Percentiles rank a stretch among this genome's conserved stretches.
Evolutionary conservation across 2,113 vertebrate species (phyloP).

Genomic region (Phycodurus eques): DNA sequence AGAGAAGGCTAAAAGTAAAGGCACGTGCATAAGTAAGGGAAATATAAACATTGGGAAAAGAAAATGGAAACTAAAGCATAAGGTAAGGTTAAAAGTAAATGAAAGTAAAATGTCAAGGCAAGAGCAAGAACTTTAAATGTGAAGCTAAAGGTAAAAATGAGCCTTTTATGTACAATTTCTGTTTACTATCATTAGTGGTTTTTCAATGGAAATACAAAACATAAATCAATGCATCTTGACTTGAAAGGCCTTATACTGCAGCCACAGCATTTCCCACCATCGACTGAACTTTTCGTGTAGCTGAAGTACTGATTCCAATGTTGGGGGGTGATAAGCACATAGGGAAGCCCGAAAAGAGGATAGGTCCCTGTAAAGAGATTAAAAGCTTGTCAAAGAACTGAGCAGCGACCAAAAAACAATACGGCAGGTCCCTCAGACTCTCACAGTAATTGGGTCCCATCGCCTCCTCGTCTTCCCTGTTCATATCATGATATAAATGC

Average conservation of each 20-base stretch:
- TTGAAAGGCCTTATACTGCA: slow-evolving; percentile 31
- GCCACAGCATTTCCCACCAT: slow-evolving; percentile 34
- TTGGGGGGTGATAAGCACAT: slow-evolving; percentile 41
- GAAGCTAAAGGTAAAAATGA: background rate
- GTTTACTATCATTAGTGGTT: background rate
- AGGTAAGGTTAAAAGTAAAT: background rate
- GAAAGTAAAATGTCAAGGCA: background rate
- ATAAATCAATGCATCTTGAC: slow-evolving; percentile 18
- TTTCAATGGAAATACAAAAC: background rate
- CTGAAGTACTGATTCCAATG: slow-evolving; percentile 25
- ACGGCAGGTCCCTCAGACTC: background rate
- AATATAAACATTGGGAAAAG: background rate
- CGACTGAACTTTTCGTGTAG: slow-evolving; percentile 23
- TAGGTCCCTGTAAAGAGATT: slow-evolving; percentile 25
- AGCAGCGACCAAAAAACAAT: background rate
- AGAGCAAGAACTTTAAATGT: background rate
- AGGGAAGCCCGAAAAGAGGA: slow-evolving; percentile 32
- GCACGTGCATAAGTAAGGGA: background rate
- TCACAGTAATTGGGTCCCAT: slow-evolving; percentile 20
- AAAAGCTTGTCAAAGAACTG: background rate
- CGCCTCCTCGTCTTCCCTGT: slow-evolving; percentile 11
- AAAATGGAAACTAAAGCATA: background rate
- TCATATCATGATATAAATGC: slow-evolving; percentile 10
- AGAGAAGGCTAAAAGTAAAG: background rate
- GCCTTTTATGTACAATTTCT: background rate